Conservation (phyloP, 2,797 vertebrate genomes). For the Lates japonicus region DNA sequence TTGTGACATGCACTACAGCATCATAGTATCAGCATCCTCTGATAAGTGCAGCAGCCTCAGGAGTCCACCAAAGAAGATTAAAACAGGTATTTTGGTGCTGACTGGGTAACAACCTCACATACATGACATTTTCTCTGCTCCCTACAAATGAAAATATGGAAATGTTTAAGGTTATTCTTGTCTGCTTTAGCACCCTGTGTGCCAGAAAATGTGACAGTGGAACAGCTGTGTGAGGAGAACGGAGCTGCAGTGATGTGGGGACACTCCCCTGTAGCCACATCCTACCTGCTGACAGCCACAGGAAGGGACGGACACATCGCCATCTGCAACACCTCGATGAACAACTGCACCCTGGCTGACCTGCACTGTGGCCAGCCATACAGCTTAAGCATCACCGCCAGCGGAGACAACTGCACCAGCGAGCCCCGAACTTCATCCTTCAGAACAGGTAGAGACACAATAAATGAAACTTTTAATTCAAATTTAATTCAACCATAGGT, state of each 20-base stretch:
- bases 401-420: constrained; percentile 77
- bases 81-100: constrained; percentile 74
- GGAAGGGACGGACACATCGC: constrained; percentile 67
- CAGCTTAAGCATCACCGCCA: constrained; percentile 72
- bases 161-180: not conserved
- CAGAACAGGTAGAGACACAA: constrained; percentile 72
- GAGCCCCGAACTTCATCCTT: constrained; percentile 58
- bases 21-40: constrained; percentile 83
- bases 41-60: constrained; percentile 86
- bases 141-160: not conserved
- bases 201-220: constrained; percentile 70
- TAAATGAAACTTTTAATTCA: no score
- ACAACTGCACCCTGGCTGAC: constrained; percentile 74
- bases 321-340: constrained; percentile 62
- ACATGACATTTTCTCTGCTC: not conserved
- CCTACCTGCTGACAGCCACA: constrained; percentile 75
- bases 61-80: constrained; percentile 79
- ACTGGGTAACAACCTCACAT: not conserved
- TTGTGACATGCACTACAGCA: constrained; percentile 82
- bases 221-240: constrained; percentile 61
- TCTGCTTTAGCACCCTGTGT: constrained; percentile 79
- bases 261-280: constrained; percentile 68
- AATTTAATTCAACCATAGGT: no score
- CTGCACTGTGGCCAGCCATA: constrained; percentile 83
- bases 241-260: constrained; percentile 77